Conservation (phyloP, 2,888 invertebrate genomes). For the Drosophila colorata region DNA sequence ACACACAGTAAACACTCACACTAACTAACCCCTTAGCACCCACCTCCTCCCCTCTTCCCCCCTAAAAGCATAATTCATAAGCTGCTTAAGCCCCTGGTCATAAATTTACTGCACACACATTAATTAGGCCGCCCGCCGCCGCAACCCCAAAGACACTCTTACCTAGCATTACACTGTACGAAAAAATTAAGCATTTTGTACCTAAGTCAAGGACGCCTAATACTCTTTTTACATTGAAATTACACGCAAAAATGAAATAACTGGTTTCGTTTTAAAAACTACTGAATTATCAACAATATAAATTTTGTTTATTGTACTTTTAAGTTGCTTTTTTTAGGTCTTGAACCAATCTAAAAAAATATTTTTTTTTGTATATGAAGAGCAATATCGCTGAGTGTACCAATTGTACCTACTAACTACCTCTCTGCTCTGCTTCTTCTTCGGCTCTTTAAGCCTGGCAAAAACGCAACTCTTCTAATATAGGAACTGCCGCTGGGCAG, state of each 20-base stretch:
- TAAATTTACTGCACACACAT: slow-evolving; percentile 74
- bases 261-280: no score
- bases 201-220: no score
- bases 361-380: no score
- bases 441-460: neutral
- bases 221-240: no score
- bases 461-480: slow-evolving; percentile 50
- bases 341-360: no score
- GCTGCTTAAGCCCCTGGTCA: slow-evolving; percentile 75
- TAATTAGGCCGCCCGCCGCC: slow-evolving; percentile 67
- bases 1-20: neutral
- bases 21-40: neutral
- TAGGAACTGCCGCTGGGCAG: slow-evolving; percentile 25
- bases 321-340: no score
- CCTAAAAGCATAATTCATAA: slow-evolving; percentile 70
- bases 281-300: no score
- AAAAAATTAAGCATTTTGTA: neutral
- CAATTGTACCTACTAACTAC: neutral
- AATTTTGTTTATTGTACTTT: no score
- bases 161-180: neutral
- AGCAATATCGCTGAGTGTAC: neutral
- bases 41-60: neutral
- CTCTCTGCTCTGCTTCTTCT: neutral
- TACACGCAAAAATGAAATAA: no score
- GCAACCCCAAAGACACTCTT: slow-evolving; percentile 45